Base-by-base conservation (phyloP, 2,113 vertebrate genomes). In the Craseonycteris thonglongyai region DNA sequence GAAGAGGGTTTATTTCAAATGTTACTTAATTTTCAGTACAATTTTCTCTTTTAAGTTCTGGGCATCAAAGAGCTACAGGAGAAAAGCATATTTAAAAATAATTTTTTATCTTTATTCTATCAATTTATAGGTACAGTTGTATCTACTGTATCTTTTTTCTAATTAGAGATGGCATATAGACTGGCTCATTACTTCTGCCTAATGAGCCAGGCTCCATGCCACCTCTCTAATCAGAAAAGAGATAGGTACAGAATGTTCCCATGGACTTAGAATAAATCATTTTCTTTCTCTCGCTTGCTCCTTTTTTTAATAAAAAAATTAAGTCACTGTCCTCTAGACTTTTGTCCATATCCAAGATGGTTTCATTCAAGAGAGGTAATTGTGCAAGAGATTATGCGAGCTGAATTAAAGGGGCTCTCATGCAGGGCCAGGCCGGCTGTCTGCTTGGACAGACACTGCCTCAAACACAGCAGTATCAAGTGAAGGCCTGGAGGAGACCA, bases 151-250 rank as follows among this genome's bases (percentile, higher is more conserved):
- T 99, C 98, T 98, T 96, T 98, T 98, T 96, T 97, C 98, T 98
- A 98, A 99, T 98, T 98, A 98, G 98, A 99, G 98, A 96, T 98
- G 98, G 98, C 98, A 98, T 93, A 89, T 96, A 90, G 97, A 94
- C 97, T 96, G 98, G 98, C 98, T 99, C 98, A 98, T 99, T 98
- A 98, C 98, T 98, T 98, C 97, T 98, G 98, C 98, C 97, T 99
- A 98, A 98, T 98, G 98, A 98, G 98, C 97, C 98, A 81, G 97
- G 97, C 95, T 95, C 63, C 97, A 96, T 97, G 98, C 98, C 98
- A 98, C 98, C 98, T 98, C 97, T 98, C 98, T 98, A 98, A 98
- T 98, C 98, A 98, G 97, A 98, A 98, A 98, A 98, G 98, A 98
- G 98, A 98, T 97, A 98, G 98, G 97, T 98, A 98, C 98, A 98